A percentile compares a stretch with the other conserved stretches of the same genome.
Evolutionary conservation across 2,113 vertebrate species (phyloP).

Genomic region (Esox niger): DNA sequence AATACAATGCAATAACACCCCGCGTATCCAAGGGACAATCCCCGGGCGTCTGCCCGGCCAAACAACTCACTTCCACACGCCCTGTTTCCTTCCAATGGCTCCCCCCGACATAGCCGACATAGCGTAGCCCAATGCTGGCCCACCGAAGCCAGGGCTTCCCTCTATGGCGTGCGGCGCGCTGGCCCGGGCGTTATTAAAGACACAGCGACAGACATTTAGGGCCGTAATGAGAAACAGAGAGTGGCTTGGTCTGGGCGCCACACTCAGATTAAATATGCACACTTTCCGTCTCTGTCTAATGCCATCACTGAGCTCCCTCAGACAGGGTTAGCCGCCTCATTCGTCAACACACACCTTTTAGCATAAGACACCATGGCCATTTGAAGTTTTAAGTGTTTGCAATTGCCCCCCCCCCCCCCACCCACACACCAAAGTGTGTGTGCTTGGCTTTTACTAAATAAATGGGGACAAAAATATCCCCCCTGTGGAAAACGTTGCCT

Average conservation of each 20-base stretch:
- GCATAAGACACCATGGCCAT: slow-evolving; percentile 68
- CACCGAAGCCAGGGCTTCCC: background rate
- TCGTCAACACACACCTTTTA: slow-evolving; percentile 69
- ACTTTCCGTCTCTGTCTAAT: slow-evolving; percentile 68
- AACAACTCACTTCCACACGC: no score
- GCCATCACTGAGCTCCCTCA: slow-evolving; percentile 69
- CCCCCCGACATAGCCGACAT: background rate
- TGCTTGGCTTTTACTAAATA: no score
- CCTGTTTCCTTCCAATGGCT: background rate
- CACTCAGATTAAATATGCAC: slow-evolving; percentile 75
- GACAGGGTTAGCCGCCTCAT: slow-evolving; percentile 73
- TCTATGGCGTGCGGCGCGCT: slow-evolving; percentile 30
- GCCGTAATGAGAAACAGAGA: slow-evolving; percentile 68
- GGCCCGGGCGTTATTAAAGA: slow-evolving; percentile 58
- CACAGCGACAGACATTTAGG: slow-evolving; percentile 55
- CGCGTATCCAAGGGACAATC: no score
- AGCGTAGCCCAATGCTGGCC: background rate
- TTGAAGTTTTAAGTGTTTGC: slow-evolving; percentile 72
- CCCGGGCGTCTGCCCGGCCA: no score
- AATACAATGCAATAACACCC: no score
- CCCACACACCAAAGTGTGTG: background rate
- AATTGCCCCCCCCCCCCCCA: slow-evolving; percentile 62
- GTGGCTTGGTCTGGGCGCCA: slow-evolving; percentile 27
- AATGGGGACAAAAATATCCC: no score
- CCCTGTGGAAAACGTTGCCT: no score